Evolutionary conservation across 2,113 vertebrate genomes (phyloP).

Genomic region (Melozone crissalis): DNA sequence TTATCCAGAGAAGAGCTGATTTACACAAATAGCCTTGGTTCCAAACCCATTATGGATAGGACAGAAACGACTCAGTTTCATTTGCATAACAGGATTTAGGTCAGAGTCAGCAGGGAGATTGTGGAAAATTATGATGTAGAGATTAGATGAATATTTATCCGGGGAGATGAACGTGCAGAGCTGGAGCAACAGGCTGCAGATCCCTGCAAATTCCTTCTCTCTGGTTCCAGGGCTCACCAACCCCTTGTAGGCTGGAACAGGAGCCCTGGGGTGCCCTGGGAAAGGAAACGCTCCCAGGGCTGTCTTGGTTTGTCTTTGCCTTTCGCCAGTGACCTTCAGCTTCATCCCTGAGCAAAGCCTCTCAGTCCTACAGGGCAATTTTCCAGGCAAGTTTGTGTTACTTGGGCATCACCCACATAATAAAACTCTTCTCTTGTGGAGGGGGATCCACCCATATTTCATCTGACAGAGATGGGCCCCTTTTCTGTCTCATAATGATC

Average conservation of each 20-base stretch:
- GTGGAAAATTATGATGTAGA: neutral
- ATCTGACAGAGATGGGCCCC: neutral
- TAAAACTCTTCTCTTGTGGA: neutral
- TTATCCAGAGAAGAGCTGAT: neutral
- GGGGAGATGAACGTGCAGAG: neutral
- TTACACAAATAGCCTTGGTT: neutral
- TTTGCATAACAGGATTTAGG: neutral
- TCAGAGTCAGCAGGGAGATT: neutral
- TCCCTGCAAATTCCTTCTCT: neutral
- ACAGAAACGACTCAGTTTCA: neutral
- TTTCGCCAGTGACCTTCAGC: neutral
- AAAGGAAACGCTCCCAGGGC: neutral
- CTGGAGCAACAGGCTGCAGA: neutral
- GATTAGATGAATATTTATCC: neutral
- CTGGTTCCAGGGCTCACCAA: fast-evolving
- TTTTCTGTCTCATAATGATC: neutral
- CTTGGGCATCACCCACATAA: neutral
- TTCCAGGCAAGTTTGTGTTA: neutral
- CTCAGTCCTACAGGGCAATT: neutral
- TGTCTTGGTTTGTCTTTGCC: neutral
- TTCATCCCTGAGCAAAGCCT: neutral
- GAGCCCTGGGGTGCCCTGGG: neutral
- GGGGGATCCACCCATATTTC: neutral
- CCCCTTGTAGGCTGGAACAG: neutral
- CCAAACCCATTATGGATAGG: neutral